Evolutionary conservation across 1,140 invertebrate genomes (phyloP).

Genomic region (Temnothorax longispinosus): DNA sequence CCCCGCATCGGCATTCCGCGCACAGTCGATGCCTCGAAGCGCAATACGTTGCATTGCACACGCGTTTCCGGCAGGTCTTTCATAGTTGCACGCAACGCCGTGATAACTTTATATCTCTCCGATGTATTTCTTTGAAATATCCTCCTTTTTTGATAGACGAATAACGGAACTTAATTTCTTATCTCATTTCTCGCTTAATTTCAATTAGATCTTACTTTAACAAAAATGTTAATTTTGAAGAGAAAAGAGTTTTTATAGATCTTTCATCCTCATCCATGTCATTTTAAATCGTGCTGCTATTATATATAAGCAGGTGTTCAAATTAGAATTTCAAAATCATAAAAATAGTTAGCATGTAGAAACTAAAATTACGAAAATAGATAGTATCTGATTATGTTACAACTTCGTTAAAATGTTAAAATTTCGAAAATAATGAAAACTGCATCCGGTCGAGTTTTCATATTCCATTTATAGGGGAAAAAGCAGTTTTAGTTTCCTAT

Average conservation of each 20-base stretch:
- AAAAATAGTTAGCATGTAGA: neutral
- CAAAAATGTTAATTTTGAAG: neutral
- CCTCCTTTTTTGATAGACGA: neutral
- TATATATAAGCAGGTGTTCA: neutral
- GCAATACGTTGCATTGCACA: conserved; percentile 12
- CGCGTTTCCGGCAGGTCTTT: conserved; percentile 22
- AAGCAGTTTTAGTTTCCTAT: neutral
- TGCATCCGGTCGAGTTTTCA: neutral
- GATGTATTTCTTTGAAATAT: neutral
- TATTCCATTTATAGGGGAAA: neutral
- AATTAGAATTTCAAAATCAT: neutral
- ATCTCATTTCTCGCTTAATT: neutral
- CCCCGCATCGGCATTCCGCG: neutral
- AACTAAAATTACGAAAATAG: neutral
- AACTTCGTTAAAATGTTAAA: no score
- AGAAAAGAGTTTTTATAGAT: neutral
- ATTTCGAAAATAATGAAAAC: no score
- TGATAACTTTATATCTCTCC: conserved; percentile 9
- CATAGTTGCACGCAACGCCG: neutral
- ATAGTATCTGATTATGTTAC: neutral
- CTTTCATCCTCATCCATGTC: neutral
- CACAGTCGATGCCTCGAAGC: neutral
- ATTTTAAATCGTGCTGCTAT: neutral
- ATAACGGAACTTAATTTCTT: neutral
- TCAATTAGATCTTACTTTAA: neutral